A percentile compares a stretch with the other conserved stretches of the same genome.
These are phyloP conservation scores for Orestias chungarensis DNA, from an alignment of 2,797 vertebrate genomes.

Conservation along the genomic window DNA sequence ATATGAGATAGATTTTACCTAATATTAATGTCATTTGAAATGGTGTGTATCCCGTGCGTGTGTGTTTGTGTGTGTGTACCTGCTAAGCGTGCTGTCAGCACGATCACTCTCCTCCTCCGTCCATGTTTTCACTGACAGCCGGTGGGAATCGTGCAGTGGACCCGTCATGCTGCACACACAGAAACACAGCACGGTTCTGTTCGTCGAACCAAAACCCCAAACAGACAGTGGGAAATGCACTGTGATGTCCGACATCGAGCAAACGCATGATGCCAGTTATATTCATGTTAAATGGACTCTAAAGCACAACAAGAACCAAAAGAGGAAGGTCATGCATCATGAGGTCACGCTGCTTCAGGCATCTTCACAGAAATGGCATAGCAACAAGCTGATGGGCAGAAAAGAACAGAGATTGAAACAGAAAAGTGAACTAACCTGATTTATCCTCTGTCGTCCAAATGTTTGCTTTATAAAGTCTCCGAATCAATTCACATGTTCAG, in stretches of 20 bases:
- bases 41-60: slow-evolving; percentile 5
- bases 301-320: slow-evolving; percentile 5
- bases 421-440: slow-evolving; percentile 51
- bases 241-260: background rate
- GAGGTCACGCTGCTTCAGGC: slow-evolving; percentile 30
- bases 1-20: too few species aligned
- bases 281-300: background rate
- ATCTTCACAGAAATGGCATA: slow-evolving; percentile 54
- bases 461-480: slow-evolving; percentile 6
- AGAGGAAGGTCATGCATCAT: slow-evolving; percentile 22
- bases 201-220: slow-evolving; percentile 1
- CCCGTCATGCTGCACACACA: slow-evolving; percentile 72
- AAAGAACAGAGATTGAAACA: slow-evolving; percentile 22
- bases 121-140: slow-evolving; percentile 69
- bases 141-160: slow-evolving; percentile 66
- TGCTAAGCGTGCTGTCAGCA: slow-evolving; percentile 69
- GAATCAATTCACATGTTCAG: background rate
- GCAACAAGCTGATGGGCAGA: slow-evolving; percentile 45
- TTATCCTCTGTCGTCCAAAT: slow-evolving; percentile 6
- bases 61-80: slow-evolving; percentile 56
- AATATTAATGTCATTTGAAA: too few species aligned
- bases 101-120: slow-evolving; percentile 72
- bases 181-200: background rate
- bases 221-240: background rate
- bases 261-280: background rate